Conservation (phyloP, 2,888 invertebrate species). For the Synergus japonicus region DNA sequence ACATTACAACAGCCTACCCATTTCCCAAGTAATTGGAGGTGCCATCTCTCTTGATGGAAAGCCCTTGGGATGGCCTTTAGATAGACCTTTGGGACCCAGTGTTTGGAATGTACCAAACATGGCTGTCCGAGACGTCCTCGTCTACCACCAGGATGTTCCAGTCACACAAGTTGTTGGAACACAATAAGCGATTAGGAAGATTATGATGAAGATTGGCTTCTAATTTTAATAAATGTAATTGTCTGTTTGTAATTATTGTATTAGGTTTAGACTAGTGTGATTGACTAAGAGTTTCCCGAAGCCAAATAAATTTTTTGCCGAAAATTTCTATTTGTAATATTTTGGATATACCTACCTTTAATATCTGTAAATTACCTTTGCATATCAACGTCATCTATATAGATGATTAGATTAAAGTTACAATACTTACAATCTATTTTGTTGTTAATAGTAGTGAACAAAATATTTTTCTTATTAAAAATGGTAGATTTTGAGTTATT, state of each 20-base stretch:
- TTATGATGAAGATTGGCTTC: neutral
- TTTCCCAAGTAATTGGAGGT: conserved; percentile 70
- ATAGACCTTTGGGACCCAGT: conserved; percentile 78
- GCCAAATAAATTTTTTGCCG: neutral
- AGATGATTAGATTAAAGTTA: too few species aligned
- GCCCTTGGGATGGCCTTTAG: conserved; percentile 80
- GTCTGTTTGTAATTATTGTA: neutral
- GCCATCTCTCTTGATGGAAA: conserved; percentile 78
- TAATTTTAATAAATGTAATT: conserved; percentile 20
- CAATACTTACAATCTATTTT: too few species aligned
- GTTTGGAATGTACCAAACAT: conserved; percentile 72
- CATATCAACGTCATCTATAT: too few species aligned
- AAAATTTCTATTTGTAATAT: neutral
- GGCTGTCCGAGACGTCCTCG: conserved; percentile 78
- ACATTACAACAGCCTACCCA: conserved; percentile 66
- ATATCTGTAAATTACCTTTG: too few species aligned
- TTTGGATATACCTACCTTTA: neutral
- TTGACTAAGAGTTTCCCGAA: neutral
- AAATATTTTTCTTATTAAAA: too few species aligned
- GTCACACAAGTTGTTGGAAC: neutral
- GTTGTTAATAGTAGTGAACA: too few species aligned
- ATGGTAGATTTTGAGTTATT: too few species aligned
- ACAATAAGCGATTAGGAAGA: neutral
- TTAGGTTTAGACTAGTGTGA: neutral
- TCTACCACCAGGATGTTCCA: conserved; percentile 78